phyloP scores from a whole-genome alignment of 1,140 invertebrate species.

The Phocides pigmalion region DNA sequence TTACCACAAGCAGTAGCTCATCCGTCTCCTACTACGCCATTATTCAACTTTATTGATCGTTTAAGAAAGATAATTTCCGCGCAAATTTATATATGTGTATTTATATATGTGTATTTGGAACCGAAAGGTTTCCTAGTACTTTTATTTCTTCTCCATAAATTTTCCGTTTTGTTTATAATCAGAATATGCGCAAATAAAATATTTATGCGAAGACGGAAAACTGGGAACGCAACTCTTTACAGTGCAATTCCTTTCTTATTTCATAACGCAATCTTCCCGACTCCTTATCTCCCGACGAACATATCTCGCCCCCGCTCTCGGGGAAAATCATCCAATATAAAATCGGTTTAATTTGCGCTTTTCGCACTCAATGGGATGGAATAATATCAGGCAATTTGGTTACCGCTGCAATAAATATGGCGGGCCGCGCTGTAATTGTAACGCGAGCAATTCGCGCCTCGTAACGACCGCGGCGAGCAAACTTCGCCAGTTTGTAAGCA shows the following conservation, averaged over 20 bases:
- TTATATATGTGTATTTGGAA: too few relatives aligned
- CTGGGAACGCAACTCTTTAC: conserved; percentile 68
- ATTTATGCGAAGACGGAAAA: conserved; percentile 66
- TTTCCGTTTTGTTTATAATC: conserved; percentile 32
- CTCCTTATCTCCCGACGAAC: conserved; percentile 79
- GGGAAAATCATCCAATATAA: conserved; percentile 83
- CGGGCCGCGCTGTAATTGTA: conserved; percentile 80
- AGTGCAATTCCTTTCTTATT: conserved; percentile 82
- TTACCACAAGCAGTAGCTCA: too few relatives aligned
- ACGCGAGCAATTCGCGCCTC: conserved; percentile 80
- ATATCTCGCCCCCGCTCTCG: conserved; percentile 79
- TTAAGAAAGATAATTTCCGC: too few relatives aligned
- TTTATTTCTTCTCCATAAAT: conserved; percentile 15
- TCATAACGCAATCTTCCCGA: conserved; percentile 81
- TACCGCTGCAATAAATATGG: conserved; percentile 83
- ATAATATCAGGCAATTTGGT: conserved; percentile 84
- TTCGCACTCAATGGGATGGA: conserved; percentile 83
- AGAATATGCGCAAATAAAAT: conserved; percentile 51
- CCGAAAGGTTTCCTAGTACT: too few relatives aligned
- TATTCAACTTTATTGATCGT: too few relatives aligned
- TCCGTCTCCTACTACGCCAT: too few relatives aligned
- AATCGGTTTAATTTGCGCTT: conserved; percentile 84
- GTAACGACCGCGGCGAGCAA: conserved; percentile 76
- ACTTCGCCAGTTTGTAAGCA: conserved; percentile 73
- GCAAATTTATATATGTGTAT: too few relatives aligned